Conservation (phyloP, 1,140 invertebrate species). For the Drosophila elegans region DNA sequence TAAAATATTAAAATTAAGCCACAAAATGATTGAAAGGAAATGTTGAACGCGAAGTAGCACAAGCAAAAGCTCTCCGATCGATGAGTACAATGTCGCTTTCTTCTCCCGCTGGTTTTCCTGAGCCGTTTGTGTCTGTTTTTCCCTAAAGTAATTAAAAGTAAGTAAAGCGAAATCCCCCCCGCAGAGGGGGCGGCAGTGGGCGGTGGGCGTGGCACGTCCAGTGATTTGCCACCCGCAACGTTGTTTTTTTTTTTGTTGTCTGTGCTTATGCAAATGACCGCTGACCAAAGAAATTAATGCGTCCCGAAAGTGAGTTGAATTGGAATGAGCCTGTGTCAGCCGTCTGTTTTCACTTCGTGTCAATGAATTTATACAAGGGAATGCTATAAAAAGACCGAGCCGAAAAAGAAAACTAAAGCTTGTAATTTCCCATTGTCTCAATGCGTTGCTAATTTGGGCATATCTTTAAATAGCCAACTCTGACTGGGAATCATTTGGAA, state of each 20-base stretch:
- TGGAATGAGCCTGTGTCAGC: constrained; percentile 54
- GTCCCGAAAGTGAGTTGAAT: constrained; percentile 72
- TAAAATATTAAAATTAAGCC: constrained; percentile 84
- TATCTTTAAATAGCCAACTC: constrained; percentile 32
- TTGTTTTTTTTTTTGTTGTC: neutral
- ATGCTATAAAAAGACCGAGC: constrained; percentile 25
- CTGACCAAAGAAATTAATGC: constrained; percentile 77
- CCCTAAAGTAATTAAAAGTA: constrained; percentile 82
- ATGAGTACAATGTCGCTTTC: constrained; percentile 21
- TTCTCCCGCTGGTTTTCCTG: constrained; percentile 9
- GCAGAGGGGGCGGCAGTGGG: neutral
- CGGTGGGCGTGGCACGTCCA: constrained; percentile 28
- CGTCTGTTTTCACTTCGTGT: constrained; percentile 20
- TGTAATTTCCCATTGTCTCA: constrained; percentile 42
- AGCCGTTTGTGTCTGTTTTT: constrained; percentile 61
- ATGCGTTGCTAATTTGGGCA: constrained; percentile 45
- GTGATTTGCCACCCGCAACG: constrained; percentile 54
- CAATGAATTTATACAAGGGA: constrained; percentile 60
- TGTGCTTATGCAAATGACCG: constrained; percentile 72
- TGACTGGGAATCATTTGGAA: neutral
- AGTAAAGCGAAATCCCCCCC: constrained; percentile 65
- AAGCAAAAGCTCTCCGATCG: constrained; percentile 36
- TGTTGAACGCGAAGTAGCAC: constrained; percentile 31
- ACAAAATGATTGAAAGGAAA: constrained; percentile 83
- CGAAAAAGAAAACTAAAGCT: constrained; percentile 9